Conservation (phyloP, 2,888 invertebrate species). For the Lasius platythorax region DNA sequence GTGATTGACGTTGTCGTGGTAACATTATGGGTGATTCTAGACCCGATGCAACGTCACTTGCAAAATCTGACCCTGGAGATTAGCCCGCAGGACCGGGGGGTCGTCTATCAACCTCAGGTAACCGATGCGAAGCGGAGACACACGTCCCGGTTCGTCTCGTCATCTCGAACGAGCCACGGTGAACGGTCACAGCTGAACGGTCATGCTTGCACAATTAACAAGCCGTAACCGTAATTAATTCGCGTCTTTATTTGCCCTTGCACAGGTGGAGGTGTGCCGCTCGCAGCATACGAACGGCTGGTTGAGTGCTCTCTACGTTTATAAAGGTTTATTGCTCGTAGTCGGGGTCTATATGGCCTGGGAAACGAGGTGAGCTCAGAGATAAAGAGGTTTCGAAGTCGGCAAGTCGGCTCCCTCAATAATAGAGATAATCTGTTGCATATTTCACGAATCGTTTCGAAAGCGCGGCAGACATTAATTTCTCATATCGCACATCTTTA, state of each 20-base stretch:
- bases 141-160: not conserved
- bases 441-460: conserved; percentile 20
- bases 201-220: conserved; percentile 39
- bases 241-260: conserved; percentile 77
- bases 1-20: conserved; percentile 93
- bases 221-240: conserved; percentile 66
- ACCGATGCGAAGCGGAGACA: not conserved
- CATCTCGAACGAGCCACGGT: not conserved
- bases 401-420: conserved; percentile 19
- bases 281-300: conserved; percentile 95
- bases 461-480: conserved; percentile 23
- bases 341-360: conserved; percentile 98
- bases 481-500: not conserved
- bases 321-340: conserved; percentile 95
- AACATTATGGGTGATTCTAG: conserved; percentile 93
- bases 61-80: conserved; percentile 94
- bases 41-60: conserved; percentile 95
- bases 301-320: conserved; percentile 96
- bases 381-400: conserved; percentile 40
- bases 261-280: conserved; percentile 95
- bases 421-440: conserved; percentile 47
- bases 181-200: not conserved
- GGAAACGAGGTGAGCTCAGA: conserved; percentile 91
- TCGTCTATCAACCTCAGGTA: conserved; percentile 95
- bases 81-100: conserved; percentile 91